Base-by-base conservation (phyloP, 2,113 vertebrate genomes). In the Cranoglanis bouderius region DNA sequence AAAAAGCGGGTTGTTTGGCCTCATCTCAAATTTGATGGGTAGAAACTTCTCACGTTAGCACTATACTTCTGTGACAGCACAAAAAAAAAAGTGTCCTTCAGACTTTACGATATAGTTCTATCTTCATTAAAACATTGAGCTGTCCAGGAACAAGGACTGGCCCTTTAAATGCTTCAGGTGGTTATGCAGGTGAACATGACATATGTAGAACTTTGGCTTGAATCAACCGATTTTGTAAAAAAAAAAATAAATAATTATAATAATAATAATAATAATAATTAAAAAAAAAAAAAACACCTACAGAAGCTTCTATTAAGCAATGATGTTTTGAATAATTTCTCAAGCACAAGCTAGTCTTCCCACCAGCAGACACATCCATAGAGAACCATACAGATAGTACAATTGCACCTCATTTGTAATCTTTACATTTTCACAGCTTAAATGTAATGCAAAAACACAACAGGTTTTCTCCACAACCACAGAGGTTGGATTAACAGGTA, bases 381-480 rank as follows among this genome's bases (percentile, higher is more conserved):
- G n/a, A n/a, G n/a, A n/a, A n/a, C 67, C 72, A 81, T 74, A 84
- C 82, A 85, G 70, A 87, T 65, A 87, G 67, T 53, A 82, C n/a
- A 53, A 90, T 88, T 92, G 88, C 91, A 91, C 91, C 89, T 89
- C 40, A 88, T 89, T 88, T 81, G 21, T 82, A 87, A 83, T 83
- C 61, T 70, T 63, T 86, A 89, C 85, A 80, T 82, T 88, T 90
- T 90, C 91, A 90, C 89, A 90, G 90, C 90, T 89, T 91, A 78
- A 80, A 91, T 74, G 74, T 87, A 87, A 91, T 85, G 85, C 88
- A 87, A 49, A 72, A 88, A 59, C 65, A 90, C 59, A 72, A 81
- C 74, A 89, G 32, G 87, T 40, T 88, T 82, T 59, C 75, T 67
- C 70, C 55, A 83, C 29, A 67, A 75, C 18, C 24, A 67, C 74